Percentiles rank a stretch among this genome's conserved stretches.
phyloP scores from a whole-genome alignment of 1,140 invertebrate species.

The Pogonomyrmex californicus region DNA sequence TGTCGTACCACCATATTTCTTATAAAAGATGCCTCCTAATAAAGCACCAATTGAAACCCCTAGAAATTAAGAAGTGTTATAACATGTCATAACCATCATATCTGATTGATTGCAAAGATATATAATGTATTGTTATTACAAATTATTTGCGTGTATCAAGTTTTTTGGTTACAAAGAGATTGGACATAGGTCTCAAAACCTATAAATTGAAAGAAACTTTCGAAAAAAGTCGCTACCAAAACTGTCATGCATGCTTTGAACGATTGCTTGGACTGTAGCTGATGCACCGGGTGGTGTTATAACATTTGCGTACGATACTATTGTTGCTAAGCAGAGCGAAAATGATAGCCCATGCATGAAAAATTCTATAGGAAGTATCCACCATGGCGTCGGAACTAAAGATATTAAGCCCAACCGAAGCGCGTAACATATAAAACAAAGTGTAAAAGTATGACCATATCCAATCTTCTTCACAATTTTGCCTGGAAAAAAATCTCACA shows the following conservation, averaged over 20 bases:
- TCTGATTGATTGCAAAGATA: too few relatives aligned
- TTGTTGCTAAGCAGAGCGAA: constrained; percentile 92
- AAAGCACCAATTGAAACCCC: constrained; percentile 89
- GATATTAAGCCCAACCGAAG: constrained; percentile 90
- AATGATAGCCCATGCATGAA: constrained; percentile 92
- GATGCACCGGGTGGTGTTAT: constrained; percentile 92
- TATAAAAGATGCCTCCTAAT: constrained; percentile 88
- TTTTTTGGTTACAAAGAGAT: neutral
- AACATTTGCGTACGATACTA: constrained; percentile 92
- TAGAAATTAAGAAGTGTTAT: constrained; percentile 72
- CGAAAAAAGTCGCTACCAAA: constrained; percentile 88
- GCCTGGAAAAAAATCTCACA: constrained; percentile 85
- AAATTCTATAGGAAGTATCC: constrained; percentile 90
- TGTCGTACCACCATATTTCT: constrained; percentile 86
- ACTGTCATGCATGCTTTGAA: constrained; percentile 93
- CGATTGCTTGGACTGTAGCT: constrained; percentile 93
- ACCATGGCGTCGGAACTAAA: constrained; percentile 91
- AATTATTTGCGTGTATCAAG: neutral
- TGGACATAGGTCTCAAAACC: too few relatives aligned
- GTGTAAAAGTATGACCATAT: constrained; percentile 90
- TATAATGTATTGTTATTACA: neutral
- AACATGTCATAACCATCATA: neutral
- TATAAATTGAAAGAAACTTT: too few relatives aligned
- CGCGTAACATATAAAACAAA: constrained; percentile 91
- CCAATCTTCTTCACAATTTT: constrained; percentile 90